phyloP scores from a whole-genome alignment of 2,797 vertebrate genomes.

The Darevskia nairensis region DNA sequence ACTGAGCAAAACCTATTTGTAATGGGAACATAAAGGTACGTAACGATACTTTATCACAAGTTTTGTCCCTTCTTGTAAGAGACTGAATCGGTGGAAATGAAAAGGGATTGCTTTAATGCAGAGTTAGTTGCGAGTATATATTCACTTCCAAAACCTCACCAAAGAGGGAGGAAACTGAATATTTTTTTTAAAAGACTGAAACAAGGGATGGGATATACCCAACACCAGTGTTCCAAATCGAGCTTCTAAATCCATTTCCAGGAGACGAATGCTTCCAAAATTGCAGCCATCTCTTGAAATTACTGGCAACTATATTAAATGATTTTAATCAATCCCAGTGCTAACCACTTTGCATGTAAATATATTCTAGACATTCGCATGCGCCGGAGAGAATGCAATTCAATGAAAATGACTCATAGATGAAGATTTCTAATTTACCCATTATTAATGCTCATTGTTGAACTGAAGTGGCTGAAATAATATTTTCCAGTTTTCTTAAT shows the following conservation, averaged over 20 bases:
- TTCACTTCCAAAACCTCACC: neutral
- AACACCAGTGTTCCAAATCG: constrained; percentile 5
- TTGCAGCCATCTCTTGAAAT: neutral
- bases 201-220: neutral
- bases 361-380: neutral
- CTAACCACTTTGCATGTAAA: neutral
- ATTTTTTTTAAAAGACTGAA: neutral
- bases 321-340: constrained; percentile 1
- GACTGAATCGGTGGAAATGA: constrained; percentile 5
- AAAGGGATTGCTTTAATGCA: constrained; percentile 16
- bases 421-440: neutral
- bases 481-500: constrained; percentile 27
- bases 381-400: neutral
- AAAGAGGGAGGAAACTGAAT: constrained; percentile 30
- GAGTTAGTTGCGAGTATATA: constrained; percentile 44
- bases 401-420: neutral
- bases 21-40: neutral
- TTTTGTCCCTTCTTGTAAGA: neutral
- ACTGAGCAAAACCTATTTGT: neutral
- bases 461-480: neutral
- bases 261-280: neutral
- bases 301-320: constrained; percentile 1
- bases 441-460: neutral
- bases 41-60: neutral
- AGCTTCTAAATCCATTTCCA: constrained; percentile 11